phyloP scores from a whole-genome alignment of 2,888 invertebrate genomes.

The Crematogaster levior region DNA sequence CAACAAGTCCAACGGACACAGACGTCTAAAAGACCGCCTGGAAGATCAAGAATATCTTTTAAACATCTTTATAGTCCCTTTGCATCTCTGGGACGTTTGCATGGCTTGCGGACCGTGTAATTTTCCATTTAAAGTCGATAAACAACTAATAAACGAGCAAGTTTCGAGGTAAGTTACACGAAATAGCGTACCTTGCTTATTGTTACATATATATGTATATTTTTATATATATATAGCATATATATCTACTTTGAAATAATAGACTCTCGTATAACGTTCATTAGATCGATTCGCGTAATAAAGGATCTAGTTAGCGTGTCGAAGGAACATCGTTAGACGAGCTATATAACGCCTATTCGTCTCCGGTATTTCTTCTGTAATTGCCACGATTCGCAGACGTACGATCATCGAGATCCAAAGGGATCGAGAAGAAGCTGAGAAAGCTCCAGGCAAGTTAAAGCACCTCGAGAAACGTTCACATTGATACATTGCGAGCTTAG shows the following conservation, averaged over 20 bases:
- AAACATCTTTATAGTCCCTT: constrained; percentile 1
- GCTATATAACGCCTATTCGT: constrained; percentile 2
- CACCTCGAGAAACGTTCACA: constrained; percentile 56
- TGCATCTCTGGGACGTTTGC: not conserved
- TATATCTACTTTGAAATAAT: not conserved
- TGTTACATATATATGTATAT: not conserved
- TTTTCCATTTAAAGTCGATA: constrained; percentile 37
- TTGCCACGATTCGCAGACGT: constrained; percentile 19
- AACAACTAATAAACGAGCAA: not conserved
- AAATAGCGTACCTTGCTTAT: not conserved
- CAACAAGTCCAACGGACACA: constrained; percentile 13
- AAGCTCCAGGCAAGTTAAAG: not conserved
- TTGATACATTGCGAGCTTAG: constrained; percentile 50
- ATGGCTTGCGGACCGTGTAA: not conserved
- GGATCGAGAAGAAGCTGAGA: not conserved
- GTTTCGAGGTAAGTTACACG: not conserved
- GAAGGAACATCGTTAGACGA: constrained; percentile 10
- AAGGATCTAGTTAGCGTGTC: constrained; percentile 22
- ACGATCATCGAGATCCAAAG: constrained; percentile 2
- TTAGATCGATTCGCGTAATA: constrained; percentile 8
- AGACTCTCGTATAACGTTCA: not conserved
- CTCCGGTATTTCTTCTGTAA: constrained; percentile 33
- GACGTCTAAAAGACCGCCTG: not conserved
- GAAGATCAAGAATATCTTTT: constrained; percentile 15
- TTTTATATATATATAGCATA: not conserved